Percentiles rank a stretch among this genome's conserved stretches.
phyloP scores from a whole-genome alignment of 2,888 invertebrate species.

The Thalpophila matura region DNA sequence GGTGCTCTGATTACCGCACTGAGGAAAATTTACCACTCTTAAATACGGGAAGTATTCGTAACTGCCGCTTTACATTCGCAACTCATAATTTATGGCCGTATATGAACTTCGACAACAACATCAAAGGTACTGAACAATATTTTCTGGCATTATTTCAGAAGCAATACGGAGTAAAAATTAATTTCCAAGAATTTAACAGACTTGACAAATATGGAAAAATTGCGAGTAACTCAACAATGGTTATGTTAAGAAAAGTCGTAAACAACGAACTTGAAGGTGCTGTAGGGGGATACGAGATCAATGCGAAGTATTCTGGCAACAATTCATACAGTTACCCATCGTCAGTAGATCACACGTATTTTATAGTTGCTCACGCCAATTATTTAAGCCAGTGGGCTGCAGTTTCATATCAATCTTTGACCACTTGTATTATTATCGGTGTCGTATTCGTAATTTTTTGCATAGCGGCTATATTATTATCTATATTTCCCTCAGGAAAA shows the following conservation, averaged over 20 bases:
- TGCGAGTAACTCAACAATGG: slow-evolving; percentile 48
- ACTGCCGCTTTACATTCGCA: slow-evolving; percentile 61
- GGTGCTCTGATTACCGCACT: slow-evolving; percentile 38
- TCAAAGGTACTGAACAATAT: slow-evolving; percentile 61
- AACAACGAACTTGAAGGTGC: slow-evolving; percentile 66
- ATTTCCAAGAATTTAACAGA: slow-evolving; percentile 56
- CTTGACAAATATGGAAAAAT: slow-evolving; percentile 64
- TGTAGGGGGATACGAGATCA: slow-evolving; percentile 40
- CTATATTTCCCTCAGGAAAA: slow-evolving; percentile 58
- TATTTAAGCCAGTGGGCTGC: slow-evolving; percentile 53
- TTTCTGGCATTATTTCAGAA: slow-evolving; percentile 60
- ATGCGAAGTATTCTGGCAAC: neutral
- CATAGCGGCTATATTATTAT: slow-evolving; percentile 45
- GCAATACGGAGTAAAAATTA: slow-evolving; percentile 51
- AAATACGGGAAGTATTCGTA: slow-evolving; percentile 10
- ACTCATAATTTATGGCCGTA: slow-evolving; percentile 65
- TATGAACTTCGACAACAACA: slow-evolving; percentile 55
- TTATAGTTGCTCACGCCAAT: slow-evolving; percentile 47
- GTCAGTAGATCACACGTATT: slow-evolving; percentile 43
- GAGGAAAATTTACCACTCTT: slow-evolving; percentile 1
- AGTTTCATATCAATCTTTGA: slow-evolving; percentile 29
- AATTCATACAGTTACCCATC: slow-evolving; percentile 61
- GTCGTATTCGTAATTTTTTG: slow-evolving; percentile 59
- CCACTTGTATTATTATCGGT: slow-evolving; percentile 20
- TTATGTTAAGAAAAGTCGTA: slow-evolving; percentile 59